These are phyloP conservation scores for Channa argus DNA, from an alignment of 2,113 vertebrate species.

Conservation along the genomic window DNA sequence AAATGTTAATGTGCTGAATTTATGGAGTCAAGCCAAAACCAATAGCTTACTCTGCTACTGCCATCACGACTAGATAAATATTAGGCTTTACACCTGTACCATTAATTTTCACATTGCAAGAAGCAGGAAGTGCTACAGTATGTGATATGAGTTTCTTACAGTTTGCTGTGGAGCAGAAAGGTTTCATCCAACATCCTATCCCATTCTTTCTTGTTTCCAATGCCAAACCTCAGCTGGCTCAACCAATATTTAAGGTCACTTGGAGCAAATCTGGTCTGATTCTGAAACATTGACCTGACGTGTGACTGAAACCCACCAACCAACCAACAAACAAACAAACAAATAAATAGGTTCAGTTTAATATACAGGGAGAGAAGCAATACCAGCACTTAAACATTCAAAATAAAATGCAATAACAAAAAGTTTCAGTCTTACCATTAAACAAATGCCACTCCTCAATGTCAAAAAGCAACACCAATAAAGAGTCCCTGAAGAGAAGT, in stretches of 20 bases:
- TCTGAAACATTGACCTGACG: slow-evolving; percentile 72
- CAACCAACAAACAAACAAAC: too few species aligned
- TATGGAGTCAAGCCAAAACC: too few species aligned
- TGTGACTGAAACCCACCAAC: slow-evolving; percentile 14
- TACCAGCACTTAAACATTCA: neutral
- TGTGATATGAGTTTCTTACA: slow-evolving; percentile 53
- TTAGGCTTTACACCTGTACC: too few species aligned
- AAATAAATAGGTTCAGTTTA: neutral
- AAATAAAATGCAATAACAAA: neutral
- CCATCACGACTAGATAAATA: too few species aligned
- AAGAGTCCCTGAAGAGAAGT: slow-evolving; percentile 44
- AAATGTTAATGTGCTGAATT: too few species aligned
- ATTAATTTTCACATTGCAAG: too few species aligned
- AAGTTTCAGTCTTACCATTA: slow-evolving; percentile 56
- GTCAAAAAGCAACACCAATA: slow-evolving; percentile 9
- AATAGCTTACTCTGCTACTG: too few species aligned
- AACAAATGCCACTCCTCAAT: slow-evolving; percentile 31
- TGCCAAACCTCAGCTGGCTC: slow-evolving; percentile 81
- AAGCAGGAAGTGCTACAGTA: too few species aligned
- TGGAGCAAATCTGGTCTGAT: slow-evolving; percentile 76
- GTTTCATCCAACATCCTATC: slow-evolving; percentile 85
- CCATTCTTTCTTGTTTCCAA: slow-evolving; percentile 85
- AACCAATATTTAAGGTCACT: slow-evolving; percentile 84
- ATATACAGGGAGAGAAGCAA: neutral
- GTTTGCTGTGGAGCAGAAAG: slow-evolving; percentile 79